Conservation (phyloP, 2,888 invertebrate species). For the Ellobium chinense region DNA sequence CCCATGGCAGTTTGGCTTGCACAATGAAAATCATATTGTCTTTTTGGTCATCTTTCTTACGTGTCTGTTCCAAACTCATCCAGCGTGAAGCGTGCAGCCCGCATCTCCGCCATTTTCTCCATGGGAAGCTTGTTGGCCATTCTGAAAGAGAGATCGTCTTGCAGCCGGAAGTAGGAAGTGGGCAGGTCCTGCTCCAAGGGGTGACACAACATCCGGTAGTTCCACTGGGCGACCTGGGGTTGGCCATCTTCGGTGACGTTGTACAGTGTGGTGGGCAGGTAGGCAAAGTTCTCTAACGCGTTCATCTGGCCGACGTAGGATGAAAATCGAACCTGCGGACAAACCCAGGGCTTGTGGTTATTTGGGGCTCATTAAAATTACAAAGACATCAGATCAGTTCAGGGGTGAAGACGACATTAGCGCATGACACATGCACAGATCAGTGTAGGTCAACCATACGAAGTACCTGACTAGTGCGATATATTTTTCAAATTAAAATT, state of each 20-base stretch:
- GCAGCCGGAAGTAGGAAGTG: constrained; percentile 51
- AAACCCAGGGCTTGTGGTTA: too few relatives aligned
- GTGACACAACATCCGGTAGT: constrained; percentile 64
- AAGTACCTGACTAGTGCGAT: too few relatives aligned
- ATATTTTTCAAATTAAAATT: too few relatives aligned
- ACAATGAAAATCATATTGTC: too few relatives aligned
- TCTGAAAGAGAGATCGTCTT: constrained; percentile 59
- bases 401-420: too few relatives aligned
- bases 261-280: constrained; percentile 66
- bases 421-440: too few relatives aligned
- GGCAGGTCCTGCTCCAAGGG: constrained; percentile 55
- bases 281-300: constrained; percentile 64
- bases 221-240: constrained; percentile 58
- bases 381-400: too few relatives aligned
- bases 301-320: constrained; percentile 65
- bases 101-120: neutral
- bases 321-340: constrained; percentile 64
- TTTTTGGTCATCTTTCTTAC: too few relatives aligned
- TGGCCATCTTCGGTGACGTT: constrained; percentile 48
- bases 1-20: too few relatives aligned
- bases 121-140: neutral
- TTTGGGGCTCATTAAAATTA: too few relatives aligned
- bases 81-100: neutral
- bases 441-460: too few relatives aligned
- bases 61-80: neutral